phyloP scores from a whole-genome alignment of 1,140 invertebrate genomes.

The Drosophila hydei region DNA sequence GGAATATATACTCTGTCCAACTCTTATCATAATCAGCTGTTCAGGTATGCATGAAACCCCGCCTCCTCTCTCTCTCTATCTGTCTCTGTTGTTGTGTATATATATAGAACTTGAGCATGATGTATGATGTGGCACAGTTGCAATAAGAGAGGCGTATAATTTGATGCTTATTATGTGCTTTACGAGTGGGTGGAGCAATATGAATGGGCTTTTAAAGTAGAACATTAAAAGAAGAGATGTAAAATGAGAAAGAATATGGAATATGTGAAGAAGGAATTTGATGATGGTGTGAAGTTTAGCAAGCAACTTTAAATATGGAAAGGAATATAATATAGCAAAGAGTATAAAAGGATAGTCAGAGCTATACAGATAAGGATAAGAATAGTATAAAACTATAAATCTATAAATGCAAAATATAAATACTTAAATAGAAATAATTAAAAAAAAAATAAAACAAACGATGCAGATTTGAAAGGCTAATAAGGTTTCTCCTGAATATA shows the following conservation, averaged over 20 bases:
- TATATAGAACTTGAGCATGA: slow-evolving; percentile 52
- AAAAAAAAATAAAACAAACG: too few relatives aligned
- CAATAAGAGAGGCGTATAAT: slow-evolving; percentile 49
- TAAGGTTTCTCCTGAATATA: too few relatives aligned
- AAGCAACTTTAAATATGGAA: too few relatives aligned
- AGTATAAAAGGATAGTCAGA: too few relatives aligned
- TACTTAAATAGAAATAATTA: too few relatives aligned
- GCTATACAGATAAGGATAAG: too few relatives aligned
- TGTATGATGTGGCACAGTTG: slow-evolving; percentile 80
- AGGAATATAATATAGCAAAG: too few relatives aligned
- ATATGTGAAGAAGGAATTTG: not conserved
- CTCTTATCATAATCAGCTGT: slow-evolving; percentile 42
- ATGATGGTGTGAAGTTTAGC: not conserved
- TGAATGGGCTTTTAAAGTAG: slow-evolving; percentile 15
- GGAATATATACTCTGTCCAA: not conserved
- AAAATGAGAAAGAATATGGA: not conserved
- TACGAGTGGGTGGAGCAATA: slow-evolving; percentile 11
- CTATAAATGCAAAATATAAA: too few relatives aligned
- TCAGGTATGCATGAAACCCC: slow-evolving; percentile 70
- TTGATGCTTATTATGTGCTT: slow-evolving; percentile 51
- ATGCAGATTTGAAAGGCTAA: too few relatives aligned
- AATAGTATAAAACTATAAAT: too few relatives aligned
- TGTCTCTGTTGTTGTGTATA: too few relatives aligned
- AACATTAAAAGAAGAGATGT: slow-evolving; percentile 5
- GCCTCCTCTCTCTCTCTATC: not conserved